phyloP scores from a whole-genome alignment of 2,113 vertebrate species.

The Helogale parvula region DNA sequence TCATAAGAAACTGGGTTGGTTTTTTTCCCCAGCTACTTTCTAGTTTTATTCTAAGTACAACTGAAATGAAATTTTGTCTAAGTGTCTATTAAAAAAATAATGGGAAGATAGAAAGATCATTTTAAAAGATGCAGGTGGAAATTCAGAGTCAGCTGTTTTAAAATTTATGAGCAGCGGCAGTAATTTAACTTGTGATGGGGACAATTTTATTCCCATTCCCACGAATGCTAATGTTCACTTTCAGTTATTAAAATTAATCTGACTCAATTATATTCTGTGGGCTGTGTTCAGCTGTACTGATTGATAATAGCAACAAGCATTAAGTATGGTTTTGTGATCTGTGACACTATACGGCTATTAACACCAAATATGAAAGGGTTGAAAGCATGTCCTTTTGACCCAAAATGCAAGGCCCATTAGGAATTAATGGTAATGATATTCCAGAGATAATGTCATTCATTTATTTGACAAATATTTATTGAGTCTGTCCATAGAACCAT shows the following conservation, averaged over 20 bases:
- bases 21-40: constrained; percentile 60
- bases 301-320: constrained; percentile 81
- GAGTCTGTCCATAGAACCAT: background rate
- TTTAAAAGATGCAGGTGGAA: constrained; percentile 76
- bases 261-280: constrained; percentile 82
- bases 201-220: constrained; percentile 85
- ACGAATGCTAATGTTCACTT: constrained; percentile 83
- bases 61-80: constrained; percentile 71
- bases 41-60: constrained; percentile 57
- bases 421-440: constrained; percentile 43
- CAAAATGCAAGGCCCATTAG: constrained; percentile 46
- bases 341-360: constrained; percentile 30
- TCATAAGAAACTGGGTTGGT: background rate
- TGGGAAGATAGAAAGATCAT: constrained; percentile 66
- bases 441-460: constrained; percentile 51
- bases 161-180: constrained; percentile 83
- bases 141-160: constrained; percentile 83
- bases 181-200: constrained; percentile 79
- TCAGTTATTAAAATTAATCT: constrained; percentile 88
- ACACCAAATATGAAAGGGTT: constrained; percentile 12
- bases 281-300: constrained; percentile 79
- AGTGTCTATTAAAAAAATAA: constrained; percentile 79
- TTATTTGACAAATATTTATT: constrained; percentile 58
- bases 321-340: constrained; percentile 72
- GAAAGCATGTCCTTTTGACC: constrained; percentile 44